These are phyloP conservation scores for Aphaenogaster ashmeadi DNA, from an alignment of 1,140 invertebrate genomes.

Conservation along the genomic window DNA sequence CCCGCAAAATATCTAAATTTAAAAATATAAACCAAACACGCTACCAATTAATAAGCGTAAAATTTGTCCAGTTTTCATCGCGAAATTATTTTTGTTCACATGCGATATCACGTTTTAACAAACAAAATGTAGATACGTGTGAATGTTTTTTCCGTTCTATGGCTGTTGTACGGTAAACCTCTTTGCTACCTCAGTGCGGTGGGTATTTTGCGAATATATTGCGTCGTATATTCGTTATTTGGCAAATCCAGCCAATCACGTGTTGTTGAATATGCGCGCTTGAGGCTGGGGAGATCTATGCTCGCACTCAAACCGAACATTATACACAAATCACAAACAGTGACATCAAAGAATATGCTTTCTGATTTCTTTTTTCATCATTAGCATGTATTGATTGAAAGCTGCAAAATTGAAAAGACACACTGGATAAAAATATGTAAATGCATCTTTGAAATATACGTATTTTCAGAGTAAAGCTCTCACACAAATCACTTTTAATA, in stretches of 20 bases:
- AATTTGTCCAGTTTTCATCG: conserved; percentile 6
- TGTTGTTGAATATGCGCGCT: conserved; percentile 3
- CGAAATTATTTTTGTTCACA: conserved; percentile 50
- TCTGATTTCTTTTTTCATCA: not conserved
- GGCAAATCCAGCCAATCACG: conserved; percentile 39
- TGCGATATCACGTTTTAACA: conserved; percentile 47
- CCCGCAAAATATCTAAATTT: not conserved
- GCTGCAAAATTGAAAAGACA: conserved; percentile 15
- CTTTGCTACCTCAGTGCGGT: conserved; percentile 37
- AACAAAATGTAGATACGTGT: conserved; percentile 6
- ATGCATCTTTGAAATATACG: conserved; percentile 9
- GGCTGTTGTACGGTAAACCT: conserved; percentile 16
- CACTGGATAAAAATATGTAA: not conserved
- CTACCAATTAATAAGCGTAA: conserved; percentile 30
- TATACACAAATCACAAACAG: conserved; percentile 16
- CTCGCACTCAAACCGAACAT: conserved; percentile 14
- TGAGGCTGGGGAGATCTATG: not conserved
- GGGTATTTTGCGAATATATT: conserved; percentile 46
- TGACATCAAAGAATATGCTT: conserved; percentile 45
- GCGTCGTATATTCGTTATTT: conserved; percentile 36
- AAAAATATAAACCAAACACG: not conserved
- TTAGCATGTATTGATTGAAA: conserved; percentile 18
- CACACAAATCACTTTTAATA: not conserved
- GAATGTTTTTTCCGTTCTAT: conserved; percentile 40
- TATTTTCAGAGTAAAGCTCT: conserved; percentile 2